Conservation (phyloP, 2,888 invertebrate species). For the Oscheius sp. region DNA sequence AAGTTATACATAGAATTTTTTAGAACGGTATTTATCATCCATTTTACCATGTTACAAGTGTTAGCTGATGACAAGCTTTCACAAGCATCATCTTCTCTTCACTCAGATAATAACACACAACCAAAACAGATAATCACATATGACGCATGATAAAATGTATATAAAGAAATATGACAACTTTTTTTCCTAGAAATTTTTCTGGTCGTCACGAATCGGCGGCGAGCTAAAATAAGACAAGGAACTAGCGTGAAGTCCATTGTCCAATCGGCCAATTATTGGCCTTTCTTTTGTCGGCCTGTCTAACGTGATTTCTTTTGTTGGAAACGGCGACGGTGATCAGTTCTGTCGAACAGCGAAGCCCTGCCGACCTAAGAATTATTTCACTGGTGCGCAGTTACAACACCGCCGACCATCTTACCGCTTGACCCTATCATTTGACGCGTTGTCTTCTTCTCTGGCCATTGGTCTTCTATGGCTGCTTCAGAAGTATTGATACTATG, state of each 20-base stretch:
- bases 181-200: slow-evolving; percentile 2
- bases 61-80: neutral
- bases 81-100: neutral
- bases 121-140: neutral
- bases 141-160: too few species aligned
- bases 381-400: slow-evolving; percentile 26
- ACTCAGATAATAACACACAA: neutral
- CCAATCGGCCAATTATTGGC: neutral
- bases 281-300: slow-evolving; percentile 4
- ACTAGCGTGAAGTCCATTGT: slow-evolving; percentile 23
- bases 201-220: slow-evolving; percentile 8
- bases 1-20: neutral
- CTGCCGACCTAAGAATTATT: neutral
- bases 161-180: neutral
- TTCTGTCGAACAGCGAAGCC: slow-evolving; percentile 1
- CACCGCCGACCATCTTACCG: slow-evolving; percentile 16
- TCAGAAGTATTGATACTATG: neutral
- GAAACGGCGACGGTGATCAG: slow-evolving; percentile 5
- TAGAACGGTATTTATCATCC: neutral
- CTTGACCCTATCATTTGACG: slow-evolving; percentile 14
- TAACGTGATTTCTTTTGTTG: too few species aligned
- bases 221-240: neutral
- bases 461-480: neutral
- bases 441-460: neutral
- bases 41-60: neutral